phyloP scores from a whole-genome alignment of 2,113 vertebrate species.

The Chloebia gouldiae region DNA sequence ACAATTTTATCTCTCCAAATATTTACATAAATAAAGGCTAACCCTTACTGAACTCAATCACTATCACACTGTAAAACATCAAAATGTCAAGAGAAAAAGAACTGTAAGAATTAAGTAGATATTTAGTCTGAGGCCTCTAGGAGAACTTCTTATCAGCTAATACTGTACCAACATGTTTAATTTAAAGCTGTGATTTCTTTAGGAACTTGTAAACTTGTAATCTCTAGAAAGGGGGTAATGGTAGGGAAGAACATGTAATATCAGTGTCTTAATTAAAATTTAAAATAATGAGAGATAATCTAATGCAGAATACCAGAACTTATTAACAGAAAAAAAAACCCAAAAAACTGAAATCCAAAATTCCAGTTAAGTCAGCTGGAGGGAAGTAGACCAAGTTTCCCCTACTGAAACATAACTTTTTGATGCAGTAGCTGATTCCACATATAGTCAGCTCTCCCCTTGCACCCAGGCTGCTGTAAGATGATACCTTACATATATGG shows the following conservation, averaged over 20 bases:
- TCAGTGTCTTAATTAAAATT: not conserved
- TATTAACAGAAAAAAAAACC: not conserved
- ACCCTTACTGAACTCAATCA: constrained; percentile 35
- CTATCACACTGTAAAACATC: constrained; percentile 48
- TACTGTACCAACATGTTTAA: not conserved
- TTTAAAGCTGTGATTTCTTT: constrained; percentile 25
- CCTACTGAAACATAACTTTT: not conserved
- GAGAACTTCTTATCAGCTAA: constrained; percentile 49
- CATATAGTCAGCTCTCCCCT: not conserved
- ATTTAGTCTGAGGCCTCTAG: not conserved
- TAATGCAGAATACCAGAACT: not conserved
- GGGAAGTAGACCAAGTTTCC: not conserved
- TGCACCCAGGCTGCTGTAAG: not conserved
- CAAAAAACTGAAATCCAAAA: not conserved
- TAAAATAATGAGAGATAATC: not conserved
- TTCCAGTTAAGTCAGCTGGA: not conserved
- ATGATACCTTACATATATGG: not conserved
- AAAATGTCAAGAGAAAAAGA: constrained; percentile 37
- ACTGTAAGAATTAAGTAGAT: not conserved
- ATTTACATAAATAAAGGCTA: constrained; percentile 60
- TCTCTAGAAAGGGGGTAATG: not conserved
- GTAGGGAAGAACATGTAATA: not conserved
- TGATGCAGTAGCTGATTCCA: not conserved
- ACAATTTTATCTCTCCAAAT: constrained; percentile 60
- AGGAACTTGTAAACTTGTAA: constrained; percentile 46